phyloP scores from a whole-genome alignment of 2,888 invertebrate species.

The Biston betularia region DNA sequence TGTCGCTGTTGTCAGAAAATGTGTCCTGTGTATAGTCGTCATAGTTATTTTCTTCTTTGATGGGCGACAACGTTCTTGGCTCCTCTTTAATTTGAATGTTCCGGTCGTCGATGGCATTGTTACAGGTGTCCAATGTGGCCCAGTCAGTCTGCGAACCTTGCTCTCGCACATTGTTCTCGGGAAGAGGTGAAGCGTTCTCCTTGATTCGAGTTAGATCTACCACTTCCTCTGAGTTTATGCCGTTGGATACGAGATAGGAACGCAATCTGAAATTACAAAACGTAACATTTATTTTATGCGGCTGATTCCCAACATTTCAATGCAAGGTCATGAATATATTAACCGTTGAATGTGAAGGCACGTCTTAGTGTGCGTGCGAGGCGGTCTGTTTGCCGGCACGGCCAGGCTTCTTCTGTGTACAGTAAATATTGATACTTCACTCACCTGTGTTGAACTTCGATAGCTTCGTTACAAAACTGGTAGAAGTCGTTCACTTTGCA shows the following conservation, averaged over 20 bases:
- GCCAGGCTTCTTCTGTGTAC: background rate
- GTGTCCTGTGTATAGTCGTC: slow-evolving; percentile 46
- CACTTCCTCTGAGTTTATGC: slow-evolving; percentile 48
- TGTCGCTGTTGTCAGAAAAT: slow-evolving; percentile 70
- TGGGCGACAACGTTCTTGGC: slow-evolving; percentile 50
- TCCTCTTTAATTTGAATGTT: slow-evolving; percentile 62
- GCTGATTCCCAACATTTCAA: slow-evolving; percentile 9
- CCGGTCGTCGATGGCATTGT: slow-evolving; percentile 8
- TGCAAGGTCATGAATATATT: slow-evolving; percentile 25
- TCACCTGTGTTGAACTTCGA: slow-evolving; percentile 88
- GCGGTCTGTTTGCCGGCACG: background rate
- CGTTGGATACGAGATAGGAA: slow-evolving; percentile 50
- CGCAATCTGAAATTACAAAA: slow-evolving; percentile 60
- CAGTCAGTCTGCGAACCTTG: slow-evolving; percentile 69
- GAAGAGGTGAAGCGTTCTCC: slow-evolving; percentile 49
- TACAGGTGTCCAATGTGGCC: background rate
- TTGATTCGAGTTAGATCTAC: slow-evolving; percentile 66
- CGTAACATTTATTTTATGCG: background rate
- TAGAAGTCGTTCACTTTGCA: slow-evolving; percentile 90
- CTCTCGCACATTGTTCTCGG: slow-evolving; percentile 42
- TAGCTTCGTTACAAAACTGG: slow-evolving; percentile 90
- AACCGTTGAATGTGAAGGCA: slow-evolving; percentile 3
- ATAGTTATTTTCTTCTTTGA: slow-evolving; percentile 62
- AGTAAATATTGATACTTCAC: slow-evolving; percentile 39
- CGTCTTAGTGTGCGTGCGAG: background rate